Conservation (phyloP, 2,797 vertebrate species). For the Diplodus sargus region DNA sequence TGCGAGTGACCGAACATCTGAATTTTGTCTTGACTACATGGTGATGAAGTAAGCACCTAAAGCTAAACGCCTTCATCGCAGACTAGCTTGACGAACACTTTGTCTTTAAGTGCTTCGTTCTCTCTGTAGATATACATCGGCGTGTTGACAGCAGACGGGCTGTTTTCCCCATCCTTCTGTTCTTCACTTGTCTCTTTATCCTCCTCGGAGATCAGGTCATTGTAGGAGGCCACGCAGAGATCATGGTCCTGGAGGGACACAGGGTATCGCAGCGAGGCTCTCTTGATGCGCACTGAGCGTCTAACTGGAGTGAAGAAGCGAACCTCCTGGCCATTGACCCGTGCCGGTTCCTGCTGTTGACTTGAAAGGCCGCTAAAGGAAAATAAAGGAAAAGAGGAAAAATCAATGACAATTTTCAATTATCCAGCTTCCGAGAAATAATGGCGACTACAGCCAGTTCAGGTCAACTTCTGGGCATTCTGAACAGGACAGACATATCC, state of each 20-base stretch:
- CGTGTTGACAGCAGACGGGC: background rate
- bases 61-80: conserved; percentile 36
- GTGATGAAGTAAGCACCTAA: background rate
- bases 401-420: background rate
- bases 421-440: background rate
- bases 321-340: conserved; percentile 78
- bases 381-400: background rate
- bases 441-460: background rate
- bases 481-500: too few species aligned
- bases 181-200: conserved; percentile 58
- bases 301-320: conserved; percentile 92
- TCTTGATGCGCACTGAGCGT: conserved; percentile 88
- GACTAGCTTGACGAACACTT: conserved; percentile 73
- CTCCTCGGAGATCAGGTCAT: conserved; percentile 82
- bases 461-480: too few species aligned
- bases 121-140: conserved; percentile 82
- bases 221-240: conserved; percentile 87
- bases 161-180: conserved; percentile 45
- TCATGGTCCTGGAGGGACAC: conserved; percentile 88
- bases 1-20: background rate
- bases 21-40: background rate
- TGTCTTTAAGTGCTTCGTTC: conserved; percentile 83
- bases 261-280: conserved; percentile 75
- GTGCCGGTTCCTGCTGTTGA: conserved; percentile 59
- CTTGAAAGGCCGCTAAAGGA: conserved; percentile 65